Conservation (phyloP, 2,888 invertebrate genomes). For the Tipula confusa region DNA sequence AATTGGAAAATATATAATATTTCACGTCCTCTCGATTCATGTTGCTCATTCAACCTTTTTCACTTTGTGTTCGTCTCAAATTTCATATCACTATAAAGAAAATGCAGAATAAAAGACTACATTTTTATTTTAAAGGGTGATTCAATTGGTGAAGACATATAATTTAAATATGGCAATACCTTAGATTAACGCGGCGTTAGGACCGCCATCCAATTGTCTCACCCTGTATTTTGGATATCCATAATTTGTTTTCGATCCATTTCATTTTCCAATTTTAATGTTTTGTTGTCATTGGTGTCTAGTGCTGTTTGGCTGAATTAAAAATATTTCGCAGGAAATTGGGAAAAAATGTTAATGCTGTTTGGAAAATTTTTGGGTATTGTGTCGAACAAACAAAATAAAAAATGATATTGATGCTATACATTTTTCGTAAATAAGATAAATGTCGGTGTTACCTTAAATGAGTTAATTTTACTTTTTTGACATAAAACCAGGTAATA, state of each 20-base stretch:
- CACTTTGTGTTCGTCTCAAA: not conserved
- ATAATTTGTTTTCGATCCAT: slow-evolving; percentile 6
- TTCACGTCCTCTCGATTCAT: not conserved
- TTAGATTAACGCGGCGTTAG: no score
- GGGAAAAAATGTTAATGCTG: not conserved
- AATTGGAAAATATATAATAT: not conserved
- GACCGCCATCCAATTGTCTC: no score
- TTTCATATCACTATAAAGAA: not conserved
- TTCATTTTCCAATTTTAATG: not conserved
- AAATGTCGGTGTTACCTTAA: not conserved
- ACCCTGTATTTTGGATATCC: not conserved
- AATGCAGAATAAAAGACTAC: not conserved
- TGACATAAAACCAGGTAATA: not conserved
- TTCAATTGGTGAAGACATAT: no score
- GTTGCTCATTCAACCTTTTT: not conserved
- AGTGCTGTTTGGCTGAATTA: not conserved
- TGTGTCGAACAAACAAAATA: no score
- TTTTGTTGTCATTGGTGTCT: not conserved
- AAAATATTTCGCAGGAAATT: not conserved
- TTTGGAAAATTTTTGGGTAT: not conserved
- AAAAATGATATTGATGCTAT: not conserved
- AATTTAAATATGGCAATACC: no score
- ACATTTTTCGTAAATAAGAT: not conserved
- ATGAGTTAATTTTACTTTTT: not conserved
- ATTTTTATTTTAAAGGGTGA: no score